Conservation (phyloP, 1,140 invertebrate species). For the Diabrotica virgifera region DNA sequence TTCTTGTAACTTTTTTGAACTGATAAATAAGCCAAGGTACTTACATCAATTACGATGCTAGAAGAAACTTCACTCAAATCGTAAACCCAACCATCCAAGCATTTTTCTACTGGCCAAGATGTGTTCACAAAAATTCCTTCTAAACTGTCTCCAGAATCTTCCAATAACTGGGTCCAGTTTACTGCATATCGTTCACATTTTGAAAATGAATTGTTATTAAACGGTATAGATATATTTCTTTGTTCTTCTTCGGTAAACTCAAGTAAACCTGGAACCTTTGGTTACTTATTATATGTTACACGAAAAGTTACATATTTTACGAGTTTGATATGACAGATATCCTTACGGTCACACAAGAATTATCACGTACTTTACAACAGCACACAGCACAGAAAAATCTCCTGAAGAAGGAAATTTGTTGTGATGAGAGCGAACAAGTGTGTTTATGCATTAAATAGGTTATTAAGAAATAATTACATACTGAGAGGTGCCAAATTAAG, state of each 20-base stretch:
- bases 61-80: conserved; percentile 65
- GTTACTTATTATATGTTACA: not conserved
- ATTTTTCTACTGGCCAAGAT: conserved; percentile 64
- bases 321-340: too few species aligned
- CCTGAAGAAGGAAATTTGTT: too few species aligned
- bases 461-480: too few species aligned
- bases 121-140: conserved; percentile 50
- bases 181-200: conserved; percentile 66
- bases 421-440: too few species aligned
- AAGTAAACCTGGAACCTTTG: conserved; percentile 59
- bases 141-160: conserved; percentile 17
- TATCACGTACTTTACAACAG: too few species aligned
- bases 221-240: conserved; percentile 64
- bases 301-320: too few species aligned
- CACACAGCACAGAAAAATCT: too few species aligned
- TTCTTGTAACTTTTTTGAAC: too few species aligned
- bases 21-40: conserved; percentile 5
- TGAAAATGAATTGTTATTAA: conserved; percentile 53
- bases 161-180: conserved; percentile 64
- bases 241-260: conserved; percentile 58
- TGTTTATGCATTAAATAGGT: too few species aligned
- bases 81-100: conserved; percentile 78
- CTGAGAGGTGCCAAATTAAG: too few species aligned
- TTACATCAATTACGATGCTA: conserved; percentile 80
- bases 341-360: too few species aligned